These are phyloP conservation scores for Hemichromis elongatus DNA, from an alignment of 2,113 vertebrate species.

Conservation along the genomic window DNA sequence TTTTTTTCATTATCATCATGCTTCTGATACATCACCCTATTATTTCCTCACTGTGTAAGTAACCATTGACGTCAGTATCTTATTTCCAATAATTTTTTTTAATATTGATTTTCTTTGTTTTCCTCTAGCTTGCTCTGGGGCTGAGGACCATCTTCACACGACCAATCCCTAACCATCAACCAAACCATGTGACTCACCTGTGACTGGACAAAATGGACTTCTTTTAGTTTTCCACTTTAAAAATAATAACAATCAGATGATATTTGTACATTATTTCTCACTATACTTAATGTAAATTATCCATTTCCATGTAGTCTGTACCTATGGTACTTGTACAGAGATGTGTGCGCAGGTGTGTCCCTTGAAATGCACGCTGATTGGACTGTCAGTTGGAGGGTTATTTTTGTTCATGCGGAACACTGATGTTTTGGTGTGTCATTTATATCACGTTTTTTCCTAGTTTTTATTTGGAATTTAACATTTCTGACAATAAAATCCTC, in stretches of 20 bases:
- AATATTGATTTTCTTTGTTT: neutral
- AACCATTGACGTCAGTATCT: neutral
- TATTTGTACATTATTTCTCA: neutral
- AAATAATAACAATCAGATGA: neutral
- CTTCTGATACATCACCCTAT: neutral
- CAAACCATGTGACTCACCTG: neutral
- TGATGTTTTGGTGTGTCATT: neutral
- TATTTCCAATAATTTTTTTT: neutral
- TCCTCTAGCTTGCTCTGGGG: slow-evolving; percentile 75
- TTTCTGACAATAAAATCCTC: slow-evolving; percentile 47
- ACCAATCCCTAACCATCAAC: neutral
- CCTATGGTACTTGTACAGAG: neutral
- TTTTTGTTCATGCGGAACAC: neutral
- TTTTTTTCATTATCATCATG: neutral
- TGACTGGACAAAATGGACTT: neutral
- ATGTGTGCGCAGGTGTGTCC: neutral
- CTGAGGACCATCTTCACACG: slow-evolving; percentile 37
- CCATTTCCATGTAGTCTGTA: neutral
- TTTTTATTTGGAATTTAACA: slow-evolving; percentile 52
- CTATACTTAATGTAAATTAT: neutral
- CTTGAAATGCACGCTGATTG: neutral
- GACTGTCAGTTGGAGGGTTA: neutral
- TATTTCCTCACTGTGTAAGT: neutral
- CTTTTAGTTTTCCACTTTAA: neutral
- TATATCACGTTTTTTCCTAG: slow-evolving; percentile 3